Percentiles rank a stretch among this genome's conserved stretches.
Evolutionary conservation across 2,113 vertebrate genomes (phyloP).

Genomic region (Hydrochoerus hydrochaeris): DNA sequence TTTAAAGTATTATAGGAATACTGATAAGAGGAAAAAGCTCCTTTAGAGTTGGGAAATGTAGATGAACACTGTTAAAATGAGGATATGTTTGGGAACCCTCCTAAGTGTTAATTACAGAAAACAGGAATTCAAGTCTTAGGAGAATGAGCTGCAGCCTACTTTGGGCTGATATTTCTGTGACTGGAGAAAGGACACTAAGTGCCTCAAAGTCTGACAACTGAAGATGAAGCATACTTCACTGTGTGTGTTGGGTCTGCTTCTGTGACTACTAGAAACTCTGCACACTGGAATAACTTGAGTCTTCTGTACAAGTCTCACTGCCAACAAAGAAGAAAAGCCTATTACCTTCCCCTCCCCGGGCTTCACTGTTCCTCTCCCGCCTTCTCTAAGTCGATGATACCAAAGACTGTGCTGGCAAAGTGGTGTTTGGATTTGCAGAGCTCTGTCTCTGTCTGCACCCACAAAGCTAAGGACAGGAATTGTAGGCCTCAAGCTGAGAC

Average conservation of each 20-base stretch:
- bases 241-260: not conserved
- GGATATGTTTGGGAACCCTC: not conserved
- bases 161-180: not conserved
- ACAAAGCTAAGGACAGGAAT: not conserved
- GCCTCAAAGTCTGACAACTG: not conserved
- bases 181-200: rapidly evolving
- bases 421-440: not conserved
- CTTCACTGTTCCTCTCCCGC: not conserved
- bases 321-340: not conserved
- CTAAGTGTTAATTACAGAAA: not conserved
- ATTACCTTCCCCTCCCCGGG: rapidly evolving
- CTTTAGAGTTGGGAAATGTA: not conserved
- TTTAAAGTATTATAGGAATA: not conserved
- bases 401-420: not conserved
- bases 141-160: not conserved
- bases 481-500: not conserved
- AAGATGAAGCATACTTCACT: not conserved
- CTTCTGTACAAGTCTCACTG: not conserved
- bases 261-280: not conserved
- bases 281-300: not conserved
- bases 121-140: not conserved
- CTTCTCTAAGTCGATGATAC: not conserved
- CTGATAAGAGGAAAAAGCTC: not conserved
- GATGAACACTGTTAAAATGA: not conserved
- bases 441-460: not conserved